Base-by-base conservation (phyloP, 2,113 vertebrate species). In the Saguinus imperator region DNA sequence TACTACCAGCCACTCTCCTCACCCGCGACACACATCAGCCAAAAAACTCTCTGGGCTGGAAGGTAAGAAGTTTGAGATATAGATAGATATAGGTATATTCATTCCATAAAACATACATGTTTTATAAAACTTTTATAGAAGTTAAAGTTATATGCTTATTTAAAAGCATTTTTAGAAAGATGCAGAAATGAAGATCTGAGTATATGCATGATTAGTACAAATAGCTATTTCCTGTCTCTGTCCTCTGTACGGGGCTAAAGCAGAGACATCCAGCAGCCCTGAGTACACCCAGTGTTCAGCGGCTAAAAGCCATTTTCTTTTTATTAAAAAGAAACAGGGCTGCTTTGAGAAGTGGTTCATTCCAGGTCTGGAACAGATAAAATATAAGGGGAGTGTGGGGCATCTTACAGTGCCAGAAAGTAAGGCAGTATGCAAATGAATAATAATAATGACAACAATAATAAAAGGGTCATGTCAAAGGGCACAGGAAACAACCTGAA, bases 161-260 rank as follows among this genome's bases (percentile, higher is more conserved):
- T 52, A 27, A 6, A 89, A 82, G 83, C 4, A 16, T 43, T 94
- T 94, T 90, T 66, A 37, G 21, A 73, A 87, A 79, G 45, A 94
- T n/a, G 72, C 5, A 76, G 45, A 81, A 70, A 81, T 64, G 79
- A 55, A 85, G 2, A 43, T 27, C 50, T 3, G 1, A 21, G 3
- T 77, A 8, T n/a, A 17, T 55, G n/a, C 40, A 25, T 23, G 37
- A 40, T 40, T 73, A 77, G 27, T n/a, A 82, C 6, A 14, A 0
- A 25, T 29, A 12, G 27, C 10, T 13, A 25, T 12, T 64, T 94
- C 64, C 29, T 66, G 52, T 64, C 55, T 72, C 23, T 55, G 43
- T 43, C 43, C 75, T 55, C 57, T 17, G 6, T 55, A 25, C 86
- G 8, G 6, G 52, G 11, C 50, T 57, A 50, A 6, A 23, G 68